Percentiles rank a stretch among this genome's conserved stretches.
phyloP scores from a whole-genome alignment of 1,140 invertebrate genomes.

The Camponotus floridanus region DNA sequence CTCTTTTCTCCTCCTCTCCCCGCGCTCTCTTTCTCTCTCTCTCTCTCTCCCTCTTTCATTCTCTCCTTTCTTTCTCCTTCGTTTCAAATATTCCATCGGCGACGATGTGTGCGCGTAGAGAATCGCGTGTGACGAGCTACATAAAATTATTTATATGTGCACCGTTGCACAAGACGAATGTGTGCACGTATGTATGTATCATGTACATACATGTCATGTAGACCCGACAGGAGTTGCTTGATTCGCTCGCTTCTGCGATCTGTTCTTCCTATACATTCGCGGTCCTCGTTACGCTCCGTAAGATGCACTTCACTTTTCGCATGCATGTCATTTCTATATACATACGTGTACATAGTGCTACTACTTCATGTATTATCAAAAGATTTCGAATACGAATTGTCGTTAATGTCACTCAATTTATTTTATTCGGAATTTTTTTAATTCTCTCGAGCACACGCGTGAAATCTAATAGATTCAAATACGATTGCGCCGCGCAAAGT shows the following conservation, averaged over 20 bases:
- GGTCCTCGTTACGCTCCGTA: slow-evolving; percentile 29
- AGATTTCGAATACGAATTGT: background rate
- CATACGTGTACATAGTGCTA: background rate
- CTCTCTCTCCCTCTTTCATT: slow-evolving; percentile 35
- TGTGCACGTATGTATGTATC: slow-evolving; percentile 28
- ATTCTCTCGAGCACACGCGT: background rate
- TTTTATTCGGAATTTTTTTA: slow-evolving; percentile 3
- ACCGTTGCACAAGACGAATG: slow-evolving; percentile 45
- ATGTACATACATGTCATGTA: slow-evolving; percentile 43
- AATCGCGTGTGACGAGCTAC: slow-evolving; percentile 80
- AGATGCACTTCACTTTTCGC: slow-evolving; percentile 13
- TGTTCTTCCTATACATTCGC: slow-evolving; percentile 10
- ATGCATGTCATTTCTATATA: slow-evolving; percentile 16
- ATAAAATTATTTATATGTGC: slow-evolving; percentile 82
- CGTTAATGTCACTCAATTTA: background rate
- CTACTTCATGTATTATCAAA: background rate
- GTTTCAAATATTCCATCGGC: slow-evolving; percentile 77
- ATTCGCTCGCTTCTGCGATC: slow-evolving; percentile 20
- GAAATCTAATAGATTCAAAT: background rate
- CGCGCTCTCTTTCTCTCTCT: slow-evolving; percentile 13
- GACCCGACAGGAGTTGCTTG: slow-evolving; percentile 45
- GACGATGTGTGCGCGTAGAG: slow-evolving; percentile 68
- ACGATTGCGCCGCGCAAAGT: background rate
- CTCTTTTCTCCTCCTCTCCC: slow-evolving; percentile 43
- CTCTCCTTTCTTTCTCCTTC: slow-evolving; percentile 20